Conservation (phyloP, 2,888 invertebrate genomes). For the Microctonus hyperodae region DNA sequence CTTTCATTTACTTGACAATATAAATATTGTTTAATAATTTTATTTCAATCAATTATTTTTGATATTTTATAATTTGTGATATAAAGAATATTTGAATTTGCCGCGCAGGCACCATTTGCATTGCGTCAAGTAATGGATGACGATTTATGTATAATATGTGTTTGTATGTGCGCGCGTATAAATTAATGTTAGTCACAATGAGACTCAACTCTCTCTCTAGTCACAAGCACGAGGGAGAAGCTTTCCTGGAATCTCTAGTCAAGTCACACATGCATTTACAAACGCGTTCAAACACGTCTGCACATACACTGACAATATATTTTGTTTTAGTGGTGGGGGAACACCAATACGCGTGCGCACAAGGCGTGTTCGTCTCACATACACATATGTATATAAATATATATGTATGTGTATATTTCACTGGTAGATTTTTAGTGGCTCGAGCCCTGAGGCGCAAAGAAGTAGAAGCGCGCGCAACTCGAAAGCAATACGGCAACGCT, state of each 20-base stretch:
- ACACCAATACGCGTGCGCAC: slow-evolving; percentile 11
- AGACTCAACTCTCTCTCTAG: background rate
- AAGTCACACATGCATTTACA: slow-evolving; percentile 12
- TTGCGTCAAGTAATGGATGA: background rate
- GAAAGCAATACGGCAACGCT: slow-evolving; percentile 18
- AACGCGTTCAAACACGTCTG: slow-evolving; percentile 13
- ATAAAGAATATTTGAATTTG: background rate
- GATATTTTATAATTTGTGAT: too few relatives aligned
- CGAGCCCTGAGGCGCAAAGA: slow-evolving; percentile 23
- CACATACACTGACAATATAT: background rate
- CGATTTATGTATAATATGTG: slow-evolving; percentile 21
- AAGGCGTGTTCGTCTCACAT: background rate
- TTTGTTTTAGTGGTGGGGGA: background rate
- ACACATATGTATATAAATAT: background rate
- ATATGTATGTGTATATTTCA: background rate
- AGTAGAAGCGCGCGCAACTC: slow-evolving; percentile 23
- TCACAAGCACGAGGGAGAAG: slow-evolving; percentile 24
- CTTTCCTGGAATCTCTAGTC: slow-evolving; percentile 36
- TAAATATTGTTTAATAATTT: too few relatives aligned
- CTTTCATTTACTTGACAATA: too few relatives aligned
- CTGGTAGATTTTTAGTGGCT: slow-evolving; percentile 10
- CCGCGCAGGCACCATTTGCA: slow-evolving; percentile 10
- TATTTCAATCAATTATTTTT: too few relatives aligned
- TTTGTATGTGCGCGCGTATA: background rate
- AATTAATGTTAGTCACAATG: background rate